A percentile compares a stretch with the other conserved stretches of the same genome.
These are phyloP conservation scores for Tetranychus urticae DNA, from an alignment of 1,140 invertebrate species.

Conservation along the genomic window DNA sequence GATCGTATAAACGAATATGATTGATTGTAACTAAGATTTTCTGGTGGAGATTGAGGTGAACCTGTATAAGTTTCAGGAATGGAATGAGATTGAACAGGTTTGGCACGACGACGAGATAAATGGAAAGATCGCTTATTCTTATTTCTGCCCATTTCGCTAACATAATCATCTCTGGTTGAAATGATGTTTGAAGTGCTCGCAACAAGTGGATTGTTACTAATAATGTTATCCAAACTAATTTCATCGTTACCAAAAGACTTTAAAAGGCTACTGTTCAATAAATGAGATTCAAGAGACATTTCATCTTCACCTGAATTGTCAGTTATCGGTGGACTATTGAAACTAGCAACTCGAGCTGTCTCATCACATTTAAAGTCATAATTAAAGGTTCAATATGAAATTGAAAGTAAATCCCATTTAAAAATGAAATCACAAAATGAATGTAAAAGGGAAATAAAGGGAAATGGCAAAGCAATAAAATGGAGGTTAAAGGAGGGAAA, in stretches of 20 bases:
- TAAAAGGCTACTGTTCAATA: no score
- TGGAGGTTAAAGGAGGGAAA: background rate
- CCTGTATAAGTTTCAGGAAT: background rate
- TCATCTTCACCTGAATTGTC: background rate
- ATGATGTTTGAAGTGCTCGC: no score
- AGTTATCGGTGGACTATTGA: background rate
- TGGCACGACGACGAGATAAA: conserved; percentile 5
- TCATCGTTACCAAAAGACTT: no score
- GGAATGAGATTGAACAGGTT: conserved; percentile 1
- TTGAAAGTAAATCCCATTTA: background rate
- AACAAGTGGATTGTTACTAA: no score
- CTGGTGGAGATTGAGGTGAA: background rate
- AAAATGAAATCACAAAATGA: no score
- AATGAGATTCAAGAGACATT: background rate
- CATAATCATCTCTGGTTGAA: background rate
- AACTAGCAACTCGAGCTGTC: background rate
- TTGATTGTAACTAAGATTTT: no score
- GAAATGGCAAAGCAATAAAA: background rate
- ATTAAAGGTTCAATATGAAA: no score
- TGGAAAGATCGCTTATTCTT: conserved; percentile 15
- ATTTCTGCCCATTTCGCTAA: conserved; percentile 3
- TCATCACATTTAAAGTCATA: no score
- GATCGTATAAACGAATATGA: background rate
- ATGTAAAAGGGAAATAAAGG: no score
- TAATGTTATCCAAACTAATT: no score